Base-by-base conservation (phyloP, 2,113 vertebrate genomes). In the Alligator mississippiensis region DNA sequence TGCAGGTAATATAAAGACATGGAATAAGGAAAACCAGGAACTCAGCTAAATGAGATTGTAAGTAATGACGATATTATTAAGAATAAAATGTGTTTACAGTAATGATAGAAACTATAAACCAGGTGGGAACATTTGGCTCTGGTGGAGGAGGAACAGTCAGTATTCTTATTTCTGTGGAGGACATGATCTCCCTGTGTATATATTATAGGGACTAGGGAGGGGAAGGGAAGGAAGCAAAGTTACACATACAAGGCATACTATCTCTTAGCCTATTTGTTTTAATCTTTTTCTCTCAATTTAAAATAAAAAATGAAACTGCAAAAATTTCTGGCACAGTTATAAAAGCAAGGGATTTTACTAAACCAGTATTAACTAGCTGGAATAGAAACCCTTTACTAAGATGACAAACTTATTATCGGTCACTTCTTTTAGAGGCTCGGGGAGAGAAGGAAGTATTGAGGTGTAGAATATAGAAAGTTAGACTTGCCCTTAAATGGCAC, bases 371-470 rank as follows among this genome's bases (percentile, higher is more conserved):
- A 18, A 72, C n/a, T 83, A 58, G 34, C 18, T 70, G 47, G 47
- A 11, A 58, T 9, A 79, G 63, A 57, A 85, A 47, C 17, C 80
- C 63, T 88, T 90, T 93, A 38, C 79, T 74, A 58, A 82, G 17
- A 90, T 25, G 64, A 58, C 55, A 80, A 93, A 90, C 18, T 38
- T 63, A 77, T 93, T 91, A 93, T 87, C 90, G 54, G 79, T 80
- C 79, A 89, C 59, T 93, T 27, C 25, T 90, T 88, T 61, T 93
- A 59, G 59, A 93, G 62, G 28, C 8, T 90, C 38, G 54, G 38
- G 77, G 82, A 93, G 83, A 84, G 80, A 79, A 87, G 78, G 84
- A 94, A 24, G 77, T 88, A 92, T 80, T 93, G 62, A 90, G 59
- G 74, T 76, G 62, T 89, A 28, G 58, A 88, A 90, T 79, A 55